These are phyloP conservation scores for Ischnura elegans DNA, from an alignment of 2,888 invertebrate species.

Conservation along the genomic window DNA sequence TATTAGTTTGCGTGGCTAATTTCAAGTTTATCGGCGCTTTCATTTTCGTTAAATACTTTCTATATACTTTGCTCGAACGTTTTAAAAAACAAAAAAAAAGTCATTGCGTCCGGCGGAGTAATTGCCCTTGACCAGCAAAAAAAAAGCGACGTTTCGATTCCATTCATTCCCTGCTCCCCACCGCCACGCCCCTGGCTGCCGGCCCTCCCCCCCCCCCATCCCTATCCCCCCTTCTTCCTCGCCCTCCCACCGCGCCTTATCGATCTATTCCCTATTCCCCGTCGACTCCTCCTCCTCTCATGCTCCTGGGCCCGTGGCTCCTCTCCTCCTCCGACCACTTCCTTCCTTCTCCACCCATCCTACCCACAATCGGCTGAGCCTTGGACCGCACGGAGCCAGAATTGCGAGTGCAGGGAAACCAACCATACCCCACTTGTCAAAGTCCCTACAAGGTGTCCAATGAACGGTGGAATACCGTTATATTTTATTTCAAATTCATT, in stretches of 20 bases:
- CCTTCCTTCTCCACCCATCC: neutral
- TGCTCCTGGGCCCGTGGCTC: neutral
- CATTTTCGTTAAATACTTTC: neutral
- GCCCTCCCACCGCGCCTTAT: neutral
- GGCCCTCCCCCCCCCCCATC: neutral
- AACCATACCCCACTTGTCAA: neutral
- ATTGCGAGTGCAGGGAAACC: neutral
- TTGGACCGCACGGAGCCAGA: neutral
- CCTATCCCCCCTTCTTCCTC: neutral
- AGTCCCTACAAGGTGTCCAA: neutral
- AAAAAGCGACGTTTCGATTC: neutral
- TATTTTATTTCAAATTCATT: too few relatives aligned
- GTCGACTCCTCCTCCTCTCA: neutral
- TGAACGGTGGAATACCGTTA: neutral
- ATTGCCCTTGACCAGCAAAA: slow-evolving; percentile 35
- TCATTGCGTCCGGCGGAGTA: neutral
- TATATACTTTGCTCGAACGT: neutral
- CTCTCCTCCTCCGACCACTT: neutral
- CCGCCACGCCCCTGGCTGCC: neutral
- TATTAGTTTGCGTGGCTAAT: neutral
- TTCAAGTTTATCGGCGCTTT: neutral
- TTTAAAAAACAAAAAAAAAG: neutral
- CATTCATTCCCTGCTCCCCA: neutral
- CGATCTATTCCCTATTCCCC: neutral
- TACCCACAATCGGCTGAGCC: neutral